These are phyloP conservation scores for Heterodera schachtii DNA, from an alignment of 1,140 invertebrate species.

Conservation along the genomic window DNA sequence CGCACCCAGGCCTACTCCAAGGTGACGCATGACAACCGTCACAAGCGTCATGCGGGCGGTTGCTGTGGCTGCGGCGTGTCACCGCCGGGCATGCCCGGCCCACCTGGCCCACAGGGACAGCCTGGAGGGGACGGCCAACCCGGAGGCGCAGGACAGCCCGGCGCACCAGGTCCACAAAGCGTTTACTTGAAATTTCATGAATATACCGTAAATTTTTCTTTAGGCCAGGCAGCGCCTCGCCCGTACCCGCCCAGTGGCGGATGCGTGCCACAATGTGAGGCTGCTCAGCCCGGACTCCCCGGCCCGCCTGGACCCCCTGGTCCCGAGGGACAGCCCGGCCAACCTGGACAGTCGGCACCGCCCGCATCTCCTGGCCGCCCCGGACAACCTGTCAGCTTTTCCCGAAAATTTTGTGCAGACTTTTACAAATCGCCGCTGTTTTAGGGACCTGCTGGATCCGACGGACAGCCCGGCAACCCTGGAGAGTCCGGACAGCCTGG, in stretches of 20 bases:
- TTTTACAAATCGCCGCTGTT: no score
- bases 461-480: no score
- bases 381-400: conserved; percentile 26
- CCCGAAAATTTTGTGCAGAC: no score
- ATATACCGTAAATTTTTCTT: background rate
- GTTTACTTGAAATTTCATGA: no score
- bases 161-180: background rate
- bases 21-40: conserved; percentile 1
- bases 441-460: background rate
- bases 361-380: background rate
- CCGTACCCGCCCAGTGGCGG: background rate
- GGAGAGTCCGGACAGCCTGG: no score
- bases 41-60: background rate
- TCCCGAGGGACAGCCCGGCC: no score
- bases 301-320: no score
- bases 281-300: no score
- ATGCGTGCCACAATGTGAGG: no score
- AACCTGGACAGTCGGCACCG: no score
- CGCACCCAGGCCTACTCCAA: background rate
- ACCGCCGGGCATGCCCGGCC: conserved; percentile 46
- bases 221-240: background rate
- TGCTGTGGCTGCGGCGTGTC: conserved; percentile 23
- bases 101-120: background rate
- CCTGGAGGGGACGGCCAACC: no score
- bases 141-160: background rate